phyloP scores from a whole-genome alignment of 2,888 invertebrate species.

The Lepidonotus clava region DNA sequence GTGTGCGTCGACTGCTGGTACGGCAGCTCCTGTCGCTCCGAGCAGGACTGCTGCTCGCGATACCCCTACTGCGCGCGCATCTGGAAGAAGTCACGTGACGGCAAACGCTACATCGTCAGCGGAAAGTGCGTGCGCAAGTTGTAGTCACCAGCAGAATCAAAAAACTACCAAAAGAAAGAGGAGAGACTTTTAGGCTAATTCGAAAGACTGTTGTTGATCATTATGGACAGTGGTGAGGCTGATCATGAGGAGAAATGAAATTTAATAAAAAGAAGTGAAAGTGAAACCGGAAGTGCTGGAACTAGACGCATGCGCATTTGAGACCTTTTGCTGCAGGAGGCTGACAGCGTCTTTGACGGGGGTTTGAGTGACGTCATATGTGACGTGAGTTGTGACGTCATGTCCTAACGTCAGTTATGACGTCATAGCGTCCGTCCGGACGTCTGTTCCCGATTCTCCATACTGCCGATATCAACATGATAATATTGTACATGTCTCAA shows the following conservation, averaged over 20 bases:
- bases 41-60: constrained; percentile 72
- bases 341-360: neutral
- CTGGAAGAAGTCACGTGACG: constrained; percentile 37
- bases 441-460: neutral
- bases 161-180: neutral
- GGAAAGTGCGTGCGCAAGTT: constrained; percentile 54
- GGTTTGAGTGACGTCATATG: too few species aligned
- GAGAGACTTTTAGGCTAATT: neutral
- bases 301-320: neutral
- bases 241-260: neutral
- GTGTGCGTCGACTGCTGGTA: constrained; percentile 75
- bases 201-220: neutral
- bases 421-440: too few species aligned
- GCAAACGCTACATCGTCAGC: constrained; percentile 21
- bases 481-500: neutral
- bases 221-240: neutral
- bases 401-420: too few species aligned
- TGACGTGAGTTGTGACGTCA: too few species aligned
- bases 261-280: neutral
- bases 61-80: constrained; percentile 69
- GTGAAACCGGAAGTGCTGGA: neutral
- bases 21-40: constrained; percentile 69
- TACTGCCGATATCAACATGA: neutral
- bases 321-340: neutral
- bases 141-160: constrained; percentile 5